These are phyloP conservation scores for Drosophila hydei DNA, from an alignment of 1,140 invertebrate genomes.

Conservation along the genomic window DNA sequence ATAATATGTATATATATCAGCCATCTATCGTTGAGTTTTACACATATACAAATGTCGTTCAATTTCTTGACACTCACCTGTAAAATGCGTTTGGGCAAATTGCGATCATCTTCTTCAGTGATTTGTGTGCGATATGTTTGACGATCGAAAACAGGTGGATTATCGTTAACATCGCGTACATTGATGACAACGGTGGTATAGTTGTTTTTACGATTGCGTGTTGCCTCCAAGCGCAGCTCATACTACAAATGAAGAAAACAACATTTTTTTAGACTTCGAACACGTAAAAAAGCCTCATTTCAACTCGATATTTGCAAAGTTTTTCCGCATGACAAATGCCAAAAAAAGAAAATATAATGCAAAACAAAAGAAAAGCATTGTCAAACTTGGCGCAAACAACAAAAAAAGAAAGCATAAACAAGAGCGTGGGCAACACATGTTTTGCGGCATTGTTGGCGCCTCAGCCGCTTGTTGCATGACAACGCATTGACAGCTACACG, in stretches of 20 bases:
- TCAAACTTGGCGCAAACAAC: slow-evolving; percentile 25
- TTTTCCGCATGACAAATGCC: slow-evolving; percentile 12
- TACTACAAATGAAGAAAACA: slow-evolving; percentile 83
- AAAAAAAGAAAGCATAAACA: slow-evolving; percentile 10
- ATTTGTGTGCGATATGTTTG: slow-evolving; percentile 88
- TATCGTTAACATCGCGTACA: slow-evolving; percentile 88
- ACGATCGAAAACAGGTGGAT: slow-evolving; percentile 87
- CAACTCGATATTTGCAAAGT: slow-evolving; percentile 37
- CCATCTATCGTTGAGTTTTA: too few relatives aligned
- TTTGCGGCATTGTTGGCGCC: slow-evolving; percentile 59
- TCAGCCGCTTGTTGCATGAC: slow-evolving; percentile 61
- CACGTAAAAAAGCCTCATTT: slow-evolving; percentile 30
- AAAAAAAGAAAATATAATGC: slow-evolving; percentile 7
- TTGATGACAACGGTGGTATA: slow-evolving; percentile 87
- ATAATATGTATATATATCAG: too few relatives aligned
- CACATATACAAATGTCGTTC: too few relatives aligned
- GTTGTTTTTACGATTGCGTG: slow-evolving; percentile 87
- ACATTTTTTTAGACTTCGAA: neutral
- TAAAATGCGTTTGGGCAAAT: slow-evolving; percentile 87
- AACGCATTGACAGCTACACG: slow-evolving; percentile 66
- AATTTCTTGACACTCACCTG: slow-evolving; percentile 84
- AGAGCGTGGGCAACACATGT: slow-evolving; percentile 62
- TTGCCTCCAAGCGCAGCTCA: slow-evolving; percentile 87
- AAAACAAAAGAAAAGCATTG: slow-evolving; percentile 8
- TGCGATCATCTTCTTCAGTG: slow-evolving; percentile 88